Percentiles rank a stretch among this genome's conserved stretches.
These are phyloP conservation scores for Metalampra italica DNA, from an alignment of 2,888 invertebrate genomes.

Conservation along the genomic window DNA sequence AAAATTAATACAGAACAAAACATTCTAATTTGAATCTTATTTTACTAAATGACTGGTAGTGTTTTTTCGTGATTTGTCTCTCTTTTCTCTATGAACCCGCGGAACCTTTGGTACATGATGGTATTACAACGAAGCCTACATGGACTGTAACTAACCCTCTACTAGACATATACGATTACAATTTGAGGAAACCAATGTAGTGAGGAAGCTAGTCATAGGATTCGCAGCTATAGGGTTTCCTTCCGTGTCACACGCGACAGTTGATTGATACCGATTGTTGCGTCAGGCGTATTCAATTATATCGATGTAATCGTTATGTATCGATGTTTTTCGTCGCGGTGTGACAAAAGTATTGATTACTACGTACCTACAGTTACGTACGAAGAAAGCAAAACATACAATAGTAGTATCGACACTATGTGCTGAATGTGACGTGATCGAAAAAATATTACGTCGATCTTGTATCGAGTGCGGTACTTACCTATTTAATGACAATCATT, in stretches of 20 bases:
- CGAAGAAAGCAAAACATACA: no score
- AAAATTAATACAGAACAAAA: no score
- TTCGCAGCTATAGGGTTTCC: conserved; percentile 41
- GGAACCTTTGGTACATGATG: no score
- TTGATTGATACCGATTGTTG: conserved; percentile 21
- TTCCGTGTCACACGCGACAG: conserved; percentile 26
- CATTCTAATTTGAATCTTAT: no score
- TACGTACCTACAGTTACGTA: neutral
- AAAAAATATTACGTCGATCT: no score
- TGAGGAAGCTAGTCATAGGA: conserved; percentile 28
- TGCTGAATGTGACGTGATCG: no score
- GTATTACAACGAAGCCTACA: neutral
- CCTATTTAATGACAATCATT: no score
- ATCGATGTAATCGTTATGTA: neutral
- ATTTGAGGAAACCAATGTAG: conserved; percentile 32
- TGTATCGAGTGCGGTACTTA: no score
- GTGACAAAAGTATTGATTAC: neutral
- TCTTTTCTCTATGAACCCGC: no score
- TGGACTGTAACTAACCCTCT: neutral
- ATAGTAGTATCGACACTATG: no score
- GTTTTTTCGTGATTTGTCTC: no score
- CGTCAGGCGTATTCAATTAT: conserved; percentile 4
- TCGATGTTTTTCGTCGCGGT: neutral
- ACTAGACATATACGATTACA: neutral
- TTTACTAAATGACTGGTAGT: no score